These are phyloP conservation scores for Esox niger DNA, from an alignment of 2,113 vertebrate genomes.

Conservation along the genomic window DNA sequence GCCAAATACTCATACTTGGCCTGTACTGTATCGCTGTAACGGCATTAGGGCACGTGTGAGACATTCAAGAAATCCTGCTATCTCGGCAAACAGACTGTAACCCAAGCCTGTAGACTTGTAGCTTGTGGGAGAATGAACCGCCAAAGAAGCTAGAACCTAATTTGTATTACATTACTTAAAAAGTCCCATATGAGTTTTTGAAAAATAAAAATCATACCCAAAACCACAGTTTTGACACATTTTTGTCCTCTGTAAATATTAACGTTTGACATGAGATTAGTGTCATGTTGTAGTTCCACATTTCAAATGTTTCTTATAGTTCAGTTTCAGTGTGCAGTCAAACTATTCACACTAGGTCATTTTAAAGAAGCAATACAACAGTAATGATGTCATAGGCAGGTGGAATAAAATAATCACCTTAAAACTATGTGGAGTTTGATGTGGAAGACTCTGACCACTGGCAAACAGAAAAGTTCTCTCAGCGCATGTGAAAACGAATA, in stretches of 20 bases:
- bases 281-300: background rate
- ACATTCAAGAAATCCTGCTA: constrained; percentile 33
- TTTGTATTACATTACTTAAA: no score
- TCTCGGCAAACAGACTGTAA: no score
- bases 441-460: no score
- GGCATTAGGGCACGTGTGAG: constrained; percentile 42
- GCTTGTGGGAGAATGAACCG: no score
- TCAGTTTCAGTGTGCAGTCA: background rate
- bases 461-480: no score
- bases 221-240: constrained; percentile 13
- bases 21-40: constrained; percentile 22
- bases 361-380: background rate
- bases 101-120: no score
- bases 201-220: no score
- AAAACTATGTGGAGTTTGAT: no score
- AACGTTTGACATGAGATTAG: constrained; percentile 36
- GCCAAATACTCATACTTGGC: constrained; percentile 47
- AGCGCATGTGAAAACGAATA: no score
- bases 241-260: background rate
- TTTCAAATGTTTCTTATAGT: constrained; percentile 15
- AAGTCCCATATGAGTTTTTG: no score
- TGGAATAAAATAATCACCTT: background rate
- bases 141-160: no score
- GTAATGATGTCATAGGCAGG: background rate
- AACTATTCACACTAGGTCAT: background rate